A percentile compares a stretch with the other conserved stretches of the same genome.
Evolutionary conservation across 1,140 invertebrate species (phyloP).

Genomic region (Solen grandis): DNA sequence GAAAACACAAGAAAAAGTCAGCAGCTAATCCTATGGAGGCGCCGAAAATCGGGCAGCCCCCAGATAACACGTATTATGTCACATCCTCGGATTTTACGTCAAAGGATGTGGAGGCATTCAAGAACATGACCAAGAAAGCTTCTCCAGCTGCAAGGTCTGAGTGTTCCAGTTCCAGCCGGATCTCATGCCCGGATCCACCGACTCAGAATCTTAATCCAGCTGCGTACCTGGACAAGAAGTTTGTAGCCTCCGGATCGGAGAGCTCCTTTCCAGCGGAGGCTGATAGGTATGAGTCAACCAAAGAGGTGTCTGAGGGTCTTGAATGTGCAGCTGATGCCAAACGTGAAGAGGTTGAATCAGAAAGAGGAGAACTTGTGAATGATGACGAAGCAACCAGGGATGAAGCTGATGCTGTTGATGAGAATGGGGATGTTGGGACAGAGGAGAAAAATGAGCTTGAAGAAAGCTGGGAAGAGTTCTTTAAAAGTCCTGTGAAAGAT

Average conservation of each 20-base stretch:
- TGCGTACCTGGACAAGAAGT: constrained; percentile 37
- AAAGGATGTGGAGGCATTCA: constrained; percentile 66
- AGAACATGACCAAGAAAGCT: constrained; percentile 41
- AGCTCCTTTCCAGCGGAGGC: too few species aligned
- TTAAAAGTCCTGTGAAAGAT: constrained; percentile 38
- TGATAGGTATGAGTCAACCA: too few species aligned
- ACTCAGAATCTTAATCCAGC: constrained; percentile 61
- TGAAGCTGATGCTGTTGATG: neutral
- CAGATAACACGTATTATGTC: constrained; percentile 33
- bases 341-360: too few species aligned
- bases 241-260: neutral
- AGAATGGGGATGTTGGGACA: neutral
- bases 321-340: too few species aligned
- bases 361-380: too few species aligned
- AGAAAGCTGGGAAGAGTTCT: constrained; percentile 40
- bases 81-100: constrained; percentile 55
- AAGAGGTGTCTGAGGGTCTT: too few species aligned
- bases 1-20: neutral
- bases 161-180: constrained; percentile 68
- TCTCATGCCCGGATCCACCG: constrained; percentile 70
- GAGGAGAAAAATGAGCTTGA: constrained; percentile 3
- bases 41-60: constrained; percentile 23
- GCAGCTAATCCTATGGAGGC: constrained; percentile 37
- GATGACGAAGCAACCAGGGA: too few species aligned
- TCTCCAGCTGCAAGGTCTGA: constrained; percentile 59